These are phyloP conservation scores for Drosophila prosaltans DNA, from an alignment of 1,140 invertebrate species.

Conservation along the genomic window DNA sequence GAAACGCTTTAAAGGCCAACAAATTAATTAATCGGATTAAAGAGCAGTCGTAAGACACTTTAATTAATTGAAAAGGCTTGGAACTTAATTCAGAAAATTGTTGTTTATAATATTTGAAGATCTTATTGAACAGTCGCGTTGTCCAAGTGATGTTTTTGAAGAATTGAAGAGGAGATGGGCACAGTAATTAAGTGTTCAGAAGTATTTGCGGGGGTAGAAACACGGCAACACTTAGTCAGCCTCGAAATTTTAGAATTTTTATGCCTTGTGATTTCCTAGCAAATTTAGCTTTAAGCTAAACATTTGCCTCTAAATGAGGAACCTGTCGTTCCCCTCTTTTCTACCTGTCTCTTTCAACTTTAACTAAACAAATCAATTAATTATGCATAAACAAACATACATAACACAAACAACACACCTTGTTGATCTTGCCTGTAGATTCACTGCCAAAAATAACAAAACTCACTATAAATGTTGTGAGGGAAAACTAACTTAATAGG, in stretches of 20 bases:
- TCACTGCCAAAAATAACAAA: slow-evolving; percentile 75
- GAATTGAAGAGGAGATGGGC: slow-evolving; percentile 32
- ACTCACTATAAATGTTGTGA: slow-evolving; percentile 63
- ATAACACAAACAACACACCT: slow-evolving; percentile 37
- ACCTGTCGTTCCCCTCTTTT: slow-evolving; percentile 17
- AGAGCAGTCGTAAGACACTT: no score
- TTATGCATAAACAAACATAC: slow-evolving; percentile 56
- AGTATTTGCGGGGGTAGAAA: slow-evolving; percentile 18
- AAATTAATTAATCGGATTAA: no score
- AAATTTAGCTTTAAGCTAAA: slow-evolving; percentile 70
- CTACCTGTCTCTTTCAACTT: slow-evolving; percentile 30
- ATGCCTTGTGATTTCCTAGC: slow-evolving; percentile 55
- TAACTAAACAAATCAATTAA: slow-evolving; percentile 80
- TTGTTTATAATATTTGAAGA: slow-evolving; percentile 51
- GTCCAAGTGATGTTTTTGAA: slow-evolving; percentile 28
- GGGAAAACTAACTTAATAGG: slow-evolving; percentile 57
- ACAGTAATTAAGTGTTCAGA: slow-evolving; percentile 17
- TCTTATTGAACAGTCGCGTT: slow-evolving; percentile 67
- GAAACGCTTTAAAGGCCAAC: no score
- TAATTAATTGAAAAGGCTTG: no score
- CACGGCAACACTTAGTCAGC: slow-evolving; percentile 44
- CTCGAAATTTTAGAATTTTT: slow-evolving; percentile 16
- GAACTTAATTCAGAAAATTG: neutral
- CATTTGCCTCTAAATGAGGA: slow-evolving; percentile 60
- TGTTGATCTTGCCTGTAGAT: slow-evolving; percentile 54